phyloP scores from a whole-genome alignment of 2,888 invertebrate genomes.

The Chaitophorus viminalis region DNA sequence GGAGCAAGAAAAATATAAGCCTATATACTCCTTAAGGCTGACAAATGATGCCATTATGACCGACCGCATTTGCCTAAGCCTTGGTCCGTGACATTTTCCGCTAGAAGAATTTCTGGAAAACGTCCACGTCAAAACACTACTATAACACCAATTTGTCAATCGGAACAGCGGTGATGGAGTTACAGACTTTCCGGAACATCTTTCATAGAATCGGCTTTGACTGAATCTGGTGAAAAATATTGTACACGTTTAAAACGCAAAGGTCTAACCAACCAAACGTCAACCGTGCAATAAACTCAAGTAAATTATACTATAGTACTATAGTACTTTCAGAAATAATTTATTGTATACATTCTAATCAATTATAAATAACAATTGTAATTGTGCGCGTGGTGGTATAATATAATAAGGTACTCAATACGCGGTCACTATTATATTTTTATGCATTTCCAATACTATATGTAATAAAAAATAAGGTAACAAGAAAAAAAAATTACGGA shows the following conservation, averaged over 20 bases:
- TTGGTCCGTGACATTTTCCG: conserved; percentile 11
- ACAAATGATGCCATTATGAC: conserved; percentile 55
- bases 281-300: not conserved
- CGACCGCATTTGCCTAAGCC: conserved; percentile 50
- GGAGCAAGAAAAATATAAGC: conserved; percentile 43
- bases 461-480: too few relatives aligned
- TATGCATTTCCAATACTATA: too few relatives aligned
- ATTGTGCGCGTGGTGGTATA: too few relatives aligned
- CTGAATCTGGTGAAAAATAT: not conserved
- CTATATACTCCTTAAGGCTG: conserved; percentile 43
- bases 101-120: conserved; percentile 32
- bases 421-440: too few relatives aligned
- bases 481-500: too few relatives aligned
- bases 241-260: not conserved
- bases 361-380: too few relatives aligned
- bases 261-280: not conserved
- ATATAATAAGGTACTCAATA: too few relatives aligned
- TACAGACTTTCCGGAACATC: not conserved
- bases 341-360: too few relatives aligned
- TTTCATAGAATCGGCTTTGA: conserved; percentile 7
- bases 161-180: not conserved
- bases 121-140: conserved; percentile 43
- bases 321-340: too few relatives aligned
- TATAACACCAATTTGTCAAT: conserved; percentile 17
- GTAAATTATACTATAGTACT: too few relatives aligned